Percentiles rank a stretch among this genome's conserved stretches.
Conservation (phyloP, 1,140 invertebrate genomes). For the Tribolium castaneum region DNA sequence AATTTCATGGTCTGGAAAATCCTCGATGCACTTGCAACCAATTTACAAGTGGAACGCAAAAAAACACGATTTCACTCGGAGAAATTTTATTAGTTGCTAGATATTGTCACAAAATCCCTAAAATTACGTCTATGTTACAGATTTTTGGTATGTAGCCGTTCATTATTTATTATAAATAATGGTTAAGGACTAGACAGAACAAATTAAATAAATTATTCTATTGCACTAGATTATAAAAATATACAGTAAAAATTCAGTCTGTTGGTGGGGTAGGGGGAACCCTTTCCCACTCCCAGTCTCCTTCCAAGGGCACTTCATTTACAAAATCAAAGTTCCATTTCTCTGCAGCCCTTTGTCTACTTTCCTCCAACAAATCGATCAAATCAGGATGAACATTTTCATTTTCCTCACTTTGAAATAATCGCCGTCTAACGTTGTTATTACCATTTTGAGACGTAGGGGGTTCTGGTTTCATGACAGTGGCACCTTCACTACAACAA, state of each 20-base stretch:
- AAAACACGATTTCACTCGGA: not conserved
- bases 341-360: slow-evolving; percentile 35
- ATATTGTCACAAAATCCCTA: not conserved
- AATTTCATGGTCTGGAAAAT: slow-evolving; percentile 43
- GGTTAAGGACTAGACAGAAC: not conserved
- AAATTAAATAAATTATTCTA: not conserved
- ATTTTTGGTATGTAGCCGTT: slow-evolving; percentile 26
- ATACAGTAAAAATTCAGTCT: not conserved
- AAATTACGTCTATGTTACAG: slow-evolving; percentile 1
- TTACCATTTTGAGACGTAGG: not conserved
- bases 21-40: not conserved
- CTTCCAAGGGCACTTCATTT: slow-evolving; percentile 56
- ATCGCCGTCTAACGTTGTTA: not conserved
- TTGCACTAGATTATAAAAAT: not conserved
- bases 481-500: not conserved
- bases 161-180: slow-evolving; percentile 11
- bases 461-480: not conserved
- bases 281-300: slow-evolving; percentile 59
- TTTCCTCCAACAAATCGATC: not conserved
- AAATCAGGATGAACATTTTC: not conserved
- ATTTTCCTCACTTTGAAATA: not conserved
- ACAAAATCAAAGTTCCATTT: slow-evolving; percentile 61
- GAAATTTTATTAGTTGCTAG: not conserved
- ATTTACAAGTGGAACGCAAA: slow-evolving; percentile 3
- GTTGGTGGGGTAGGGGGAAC: slow-evolving; percentile 10